phyloP scores from a whole-genome alignment of 35 echinoderm and acorn worm species.

The Antedon bifida region DNA sequence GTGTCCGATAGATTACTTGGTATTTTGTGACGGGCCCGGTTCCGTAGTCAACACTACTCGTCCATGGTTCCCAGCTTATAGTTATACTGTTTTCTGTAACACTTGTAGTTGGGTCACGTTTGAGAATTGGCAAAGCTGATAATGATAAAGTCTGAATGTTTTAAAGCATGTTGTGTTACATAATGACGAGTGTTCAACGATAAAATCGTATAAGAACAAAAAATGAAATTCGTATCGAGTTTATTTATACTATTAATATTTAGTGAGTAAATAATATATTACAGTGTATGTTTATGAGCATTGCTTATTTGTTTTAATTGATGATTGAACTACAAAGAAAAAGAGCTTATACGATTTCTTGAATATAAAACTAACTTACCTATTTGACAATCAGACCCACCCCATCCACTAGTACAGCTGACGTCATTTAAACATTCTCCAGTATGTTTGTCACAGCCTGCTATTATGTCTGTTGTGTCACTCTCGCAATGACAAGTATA shows the following conservation, averaged over 20 bases:
- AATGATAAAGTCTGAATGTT: too few relatives aligned
- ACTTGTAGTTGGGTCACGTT: too few relatives aligned
- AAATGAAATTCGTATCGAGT: too few relatives aligned
- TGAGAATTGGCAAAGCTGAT: background rate
- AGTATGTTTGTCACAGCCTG: background rate
- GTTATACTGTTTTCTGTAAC: background rate
- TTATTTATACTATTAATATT: too few relatives aligned
- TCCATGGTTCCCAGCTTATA: background rate
- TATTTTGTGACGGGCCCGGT: background rate
- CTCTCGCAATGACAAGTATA: background rate
- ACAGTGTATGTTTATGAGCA: too few relatives aligned
- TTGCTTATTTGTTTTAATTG: too few relatives aligned
- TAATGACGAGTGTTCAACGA: too few relatives aligned
- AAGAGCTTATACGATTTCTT: too few relatives aligned
- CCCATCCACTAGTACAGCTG: background rate
- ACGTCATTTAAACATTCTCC: background rate
- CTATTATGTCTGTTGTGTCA: background rate
- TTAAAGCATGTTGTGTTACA: too few relatives aligned
- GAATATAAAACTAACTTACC: background rate
- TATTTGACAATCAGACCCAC: background rate
- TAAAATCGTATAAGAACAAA: too few relatives aligned
- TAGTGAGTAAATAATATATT: too few relatives aligned
- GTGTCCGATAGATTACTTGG: background rate
- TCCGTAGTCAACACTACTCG: background rate
- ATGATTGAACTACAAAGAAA: too few relatives aligned